Percentiles rank a stretch among this genome's conserved stretches.
Conservation (phyloP, 2,797 vertebrate genomes). For the Leucoraja ocellata region DNA sequence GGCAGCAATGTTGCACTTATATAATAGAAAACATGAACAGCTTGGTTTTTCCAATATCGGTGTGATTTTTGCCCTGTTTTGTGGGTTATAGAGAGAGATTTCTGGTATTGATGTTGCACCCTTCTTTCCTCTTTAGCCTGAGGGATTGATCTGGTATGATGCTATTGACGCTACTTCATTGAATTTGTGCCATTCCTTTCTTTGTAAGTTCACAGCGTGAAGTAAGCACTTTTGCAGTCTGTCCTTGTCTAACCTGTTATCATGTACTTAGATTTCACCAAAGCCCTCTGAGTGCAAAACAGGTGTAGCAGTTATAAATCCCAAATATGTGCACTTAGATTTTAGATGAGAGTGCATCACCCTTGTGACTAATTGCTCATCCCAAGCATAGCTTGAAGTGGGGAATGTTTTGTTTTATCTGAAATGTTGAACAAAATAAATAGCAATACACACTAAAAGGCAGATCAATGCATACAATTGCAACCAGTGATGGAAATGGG, state of each 20-base stretch:
- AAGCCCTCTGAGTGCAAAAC: conserved; percentile 52
- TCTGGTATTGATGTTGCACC: background rate
- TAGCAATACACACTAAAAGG: background rate
- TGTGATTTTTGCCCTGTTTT: background rate
- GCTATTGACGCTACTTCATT: conserved; percentile 46
- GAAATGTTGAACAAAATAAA: no score
- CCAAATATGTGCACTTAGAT: conserved; percentile 49
- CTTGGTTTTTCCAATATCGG: background rate
- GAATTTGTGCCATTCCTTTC: conserved; percentile 45
- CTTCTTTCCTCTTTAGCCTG: background rate
- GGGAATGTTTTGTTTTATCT: background rate
- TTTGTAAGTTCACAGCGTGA: conserved; percentile 54
- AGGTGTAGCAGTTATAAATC: conserved; percentile 53
- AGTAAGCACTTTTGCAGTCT: conserved; percentile 50
- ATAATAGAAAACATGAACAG: background rate
- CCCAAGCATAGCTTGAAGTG: background rate
- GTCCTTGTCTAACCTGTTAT: conserved; percentile 49
- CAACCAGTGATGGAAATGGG: no score
- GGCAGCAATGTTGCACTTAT: background rate
- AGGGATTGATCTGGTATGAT: conserved; percentile 29
- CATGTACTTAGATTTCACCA: conserved; percentile 50
- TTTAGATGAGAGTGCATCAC: conserved; percentile 48
- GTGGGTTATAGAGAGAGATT: background rate
- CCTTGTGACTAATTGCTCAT: conserved; percentile 43
- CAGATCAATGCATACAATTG: background rate